Percentiles rank a stretch among this genome's conserved stretches.
phyloP scores from a whole-genome alignment of 2,797 vertebrate species.

The Dallia pectoralis region DNA sequence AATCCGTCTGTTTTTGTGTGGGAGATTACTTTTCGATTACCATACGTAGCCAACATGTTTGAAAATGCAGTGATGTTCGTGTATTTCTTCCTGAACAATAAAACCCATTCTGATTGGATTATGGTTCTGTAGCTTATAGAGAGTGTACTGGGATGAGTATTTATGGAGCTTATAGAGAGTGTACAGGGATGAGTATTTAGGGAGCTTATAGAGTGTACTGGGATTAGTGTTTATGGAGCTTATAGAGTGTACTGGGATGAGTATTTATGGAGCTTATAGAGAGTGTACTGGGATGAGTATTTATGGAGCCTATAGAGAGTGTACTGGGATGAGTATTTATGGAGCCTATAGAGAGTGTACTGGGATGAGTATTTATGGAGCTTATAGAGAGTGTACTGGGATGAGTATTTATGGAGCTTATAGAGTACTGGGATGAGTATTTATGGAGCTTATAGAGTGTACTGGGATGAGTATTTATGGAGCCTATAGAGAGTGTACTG shows the following conservation, averaged over 20 bases:
- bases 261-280: constrained; percentile 58
- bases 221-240: constrained; percentile 51
- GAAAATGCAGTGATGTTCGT: constrained; percentile 50
- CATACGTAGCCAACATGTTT: constrained; percentile 46
- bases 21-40: background rate
- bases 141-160: constrained; percentile 48
- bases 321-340: constrained; percentile 53
- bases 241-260: constrained; percentile 36
- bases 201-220: too few relatives aligned
- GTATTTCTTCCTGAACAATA: constrained; percentile 51
- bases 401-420: constrained; percentile 55
- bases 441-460: too few relatives aligned
- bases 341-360: too few relatives aligned
- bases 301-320: too few relatives aligned
- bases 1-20: background rate
- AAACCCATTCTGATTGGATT: constrained; percentile 53
- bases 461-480: constrained; percentile 54
- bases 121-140: constrained; percentile 51
- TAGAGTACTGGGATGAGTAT: too few relatives aligned
- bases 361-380: too few relatives aligned
- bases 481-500: too few relatives aligned
- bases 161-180: constrained; percentile 55
- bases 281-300: too few relatives aligned
- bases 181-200: constrained; percentile 53
- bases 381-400: too few relatives aligned